A percentile compares a stretch with the other conserved stretches of the same genome.
Evolutionary conservation across 2,113 vertebrate genomes (phyloP).

Genomic region (Rhipidura dahli): DNA sequence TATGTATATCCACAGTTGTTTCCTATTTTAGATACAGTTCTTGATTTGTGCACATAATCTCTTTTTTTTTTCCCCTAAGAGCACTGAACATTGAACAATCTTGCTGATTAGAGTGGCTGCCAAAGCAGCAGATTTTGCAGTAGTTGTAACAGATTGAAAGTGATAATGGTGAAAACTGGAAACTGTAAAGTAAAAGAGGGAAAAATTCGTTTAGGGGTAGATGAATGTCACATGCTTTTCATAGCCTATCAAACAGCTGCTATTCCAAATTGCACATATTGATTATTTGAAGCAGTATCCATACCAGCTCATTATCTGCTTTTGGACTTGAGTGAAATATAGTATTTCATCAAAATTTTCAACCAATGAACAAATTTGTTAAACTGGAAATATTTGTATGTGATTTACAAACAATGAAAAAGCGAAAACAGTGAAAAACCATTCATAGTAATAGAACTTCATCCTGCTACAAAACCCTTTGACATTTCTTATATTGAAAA

Average conservation of each 20-base stretch:
- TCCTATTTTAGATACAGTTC: background rate
- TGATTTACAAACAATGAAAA: background rate
- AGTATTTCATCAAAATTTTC: background rate
- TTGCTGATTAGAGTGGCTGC: background rate
- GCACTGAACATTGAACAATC: background rate
- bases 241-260: background rate
- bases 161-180: background rate
- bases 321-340: background rate
- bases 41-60: background rate
- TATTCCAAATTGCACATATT: background rate
- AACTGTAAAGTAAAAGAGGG: background rate
- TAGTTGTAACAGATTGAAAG: background rate
- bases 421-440: background rate
- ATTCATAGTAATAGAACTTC: background rate
- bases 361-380: background rate
- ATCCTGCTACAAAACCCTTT: background rate
- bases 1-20: background rate
- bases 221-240: background rate
- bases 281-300: background rate
- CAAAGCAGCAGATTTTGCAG: conserved; percentile 1
- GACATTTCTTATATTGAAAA: background rate
- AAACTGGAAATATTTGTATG: background rate
- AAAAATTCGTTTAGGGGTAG: background rate
- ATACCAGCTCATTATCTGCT: background rate
- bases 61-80: background rate